These are phyloP conservation scores for Lipophrys pholis DNA, from an alignment of 2,113 vertebrate species.

Conservation along the genomic window DNA sequence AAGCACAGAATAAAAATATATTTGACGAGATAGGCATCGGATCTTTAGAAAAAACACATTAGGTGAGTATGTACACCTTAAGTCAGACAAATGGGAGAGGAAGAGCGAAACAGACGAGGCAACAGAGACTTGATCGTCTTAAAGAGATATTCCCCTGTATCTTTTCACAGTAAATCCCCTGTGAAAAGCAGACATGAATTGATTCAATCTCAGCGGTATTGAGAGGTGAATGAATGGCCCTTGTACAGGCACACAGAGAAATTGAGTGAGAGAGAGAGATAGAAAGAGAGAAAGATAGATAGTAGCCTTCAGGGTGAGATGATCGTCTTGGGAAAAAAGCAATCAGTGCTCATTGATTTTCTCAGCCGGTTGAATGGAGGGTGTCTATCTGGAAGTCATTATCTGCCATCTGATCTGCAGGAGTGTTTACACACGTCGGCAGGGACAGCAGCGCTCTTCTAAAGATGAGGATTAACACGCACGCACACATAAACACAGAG, in stretches of 20 bases:
- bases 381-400: conserved; percentile 82
- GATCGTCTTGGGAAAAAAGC: conserved; percentile 82
- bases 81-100: conserved; percentile 37
- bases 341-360: conserved; percentile 85
- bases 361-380: conserved; percentile 78
- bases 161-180: conserved; percentile 65
- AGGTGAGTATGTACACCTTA: background rate
- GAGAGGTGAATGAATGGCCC: conserved; percentile 66
- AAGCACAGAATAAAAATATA: background rate
- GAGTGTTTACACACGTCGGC: conserved; percentile 77
- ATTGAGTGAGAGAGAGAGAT: conserved; percentile 42
- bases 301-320: conserved; percentile 70
- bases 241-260: conserved; percentile 29
- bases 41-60: background rate
- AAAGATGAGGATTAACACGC: conserved; percentile 77
- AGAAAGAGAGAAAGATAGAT: conserved; percentile 70
- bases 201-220: conserved; percentile 65
- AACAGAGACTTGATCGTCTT: conserved; percentile 50
- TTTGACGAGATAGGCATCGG: background rate
- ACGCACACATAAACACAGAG: conserved; percentile 34
- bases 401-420: conserved; percentile 81
- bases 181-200: conserved; percentile 68
- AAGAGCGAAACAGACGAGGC: conserved; percentile 20
- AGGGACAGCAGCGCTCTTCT: conserved; percentile 75
- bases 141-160: conserved; percentile 58